Evolutionary conservation across 1,140 invertebrate genomes (phyloP).

Genomic region (Bradysia coprophila): DNA sequence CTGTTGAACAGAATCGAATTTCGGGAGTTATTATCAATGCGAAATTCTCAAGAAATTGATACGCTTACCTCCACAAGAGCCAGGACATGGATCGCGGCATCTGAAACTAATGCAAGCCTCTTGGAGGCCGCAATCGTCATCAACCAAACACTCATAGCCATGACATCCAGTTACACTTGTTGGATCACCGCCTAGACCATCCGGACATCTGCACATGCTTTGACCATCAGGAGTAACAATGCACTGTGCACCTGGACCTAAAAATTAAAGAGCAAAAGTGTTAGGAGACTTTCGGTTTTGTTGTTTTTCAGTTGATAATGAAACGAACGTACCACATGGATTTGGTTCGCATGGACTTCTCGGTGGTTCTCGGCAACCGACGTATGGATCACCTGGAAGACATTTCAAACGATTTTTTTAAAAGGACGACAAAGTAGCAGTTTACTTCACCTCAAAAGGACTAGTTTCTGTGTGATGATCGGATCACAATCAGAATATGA

Average conservation of each 20-base stretch:
- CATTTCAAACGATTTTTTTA: too few species aligned
- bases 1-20: too few species aligned
- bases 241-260: conserved; percentile 50
- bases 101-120: conserved; percentile 57
- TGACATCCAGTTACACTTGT: conserved; percentile 45
- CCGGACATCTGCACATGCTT: conserved; percentile 50
- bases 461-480: too few species aligned
- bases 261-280: too few species aligned
- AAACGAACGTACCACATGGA: too few species aligned
- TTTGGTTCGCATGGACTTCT: conserved; percentile 47
- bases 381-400: conserved; percentile 65
- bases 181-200: conserved; percentile 60
- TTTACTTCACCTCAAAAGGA: too few species aligned
- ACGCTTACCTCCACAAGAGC: conserved; percentile 63
- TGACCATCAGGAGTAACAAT: conserved; percentile 41
- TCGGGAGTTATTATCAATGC: too few species aligned
- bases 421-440: too few species aligned
- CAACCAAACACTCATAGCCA: conserved; percentile 54
- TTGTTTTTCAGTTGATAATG: too few species aligned
- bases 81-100: conserved; percentile 63
- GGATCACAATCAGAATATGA: too few species aligned
- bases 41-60: too few species aligned
- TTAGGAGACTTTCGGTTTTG: too few species aligned
- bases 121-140: conserved; percentile 47
- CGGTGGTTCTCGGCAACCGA: conserved; percentile 42